Base-by-base conservation (phyloP, 2,797 vertebrate genomes). In the Gobio occitaniae region DNA sequence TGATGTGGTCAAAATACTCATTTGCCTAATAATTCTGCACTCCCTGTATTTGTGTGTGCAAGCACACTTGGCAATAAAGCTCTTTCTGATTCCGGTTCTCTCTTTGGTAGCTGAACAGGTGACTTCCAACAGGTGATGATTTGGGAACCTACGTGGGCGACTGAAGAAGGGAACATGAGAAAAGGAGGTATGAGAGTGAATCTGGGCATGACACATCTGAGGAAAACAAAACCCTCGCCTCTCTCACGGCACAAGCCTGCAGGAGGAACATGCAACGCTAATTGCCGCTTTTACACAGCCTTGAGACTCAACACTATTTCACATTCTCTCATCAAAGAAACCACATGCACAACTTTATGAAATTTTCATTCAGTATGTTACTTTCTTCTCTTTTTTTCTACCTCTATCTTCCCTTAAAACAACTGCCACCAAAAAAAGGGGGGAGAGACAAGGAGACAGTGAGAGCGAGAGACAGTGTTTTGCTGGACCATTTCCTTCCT, bases 321-420 rank as follows among this genome's bases (percentile, higher is more conserved):
- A 88, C 90, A 89, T 85, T 91, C 93, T 92, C 66, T 93, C 95
- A 95, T 96, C 95, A 96, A 96, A 96, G 95, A 94, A 94, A 91
- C 89, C 90, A 92, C 91, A 87, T 74, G 77, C 89, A 92, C 88
- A 95, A 95, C 94, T 95, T 95, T 94, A 96, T 95, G 92, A 95
- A 95, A 95, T 93, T 96, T 96, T 94, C 94, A 96, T 96, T 95
- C 91, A 92, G 86, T 94, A 90, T 94, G 92, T 95, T 95, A 92
- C 91, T 92, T 93, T 88, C 74, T 87, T 89, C 88, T 32, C 38
- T 69, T 32, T 41, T 21, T 74, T 68, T 38, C 38, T 54, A 19
- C 10, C 78, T 44, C 61, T 79, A 76, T 85, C 63, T 44, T 68
- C 61, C 48, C 74, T 48, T 48, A 78, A 78, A 78, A 38, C 77